A percentile compares a stretch with the other conserved stretches of the same genome.
Conservation (phyloP, 2,113 vertebrate species). For the Ariopsis seemanni region DNA sequence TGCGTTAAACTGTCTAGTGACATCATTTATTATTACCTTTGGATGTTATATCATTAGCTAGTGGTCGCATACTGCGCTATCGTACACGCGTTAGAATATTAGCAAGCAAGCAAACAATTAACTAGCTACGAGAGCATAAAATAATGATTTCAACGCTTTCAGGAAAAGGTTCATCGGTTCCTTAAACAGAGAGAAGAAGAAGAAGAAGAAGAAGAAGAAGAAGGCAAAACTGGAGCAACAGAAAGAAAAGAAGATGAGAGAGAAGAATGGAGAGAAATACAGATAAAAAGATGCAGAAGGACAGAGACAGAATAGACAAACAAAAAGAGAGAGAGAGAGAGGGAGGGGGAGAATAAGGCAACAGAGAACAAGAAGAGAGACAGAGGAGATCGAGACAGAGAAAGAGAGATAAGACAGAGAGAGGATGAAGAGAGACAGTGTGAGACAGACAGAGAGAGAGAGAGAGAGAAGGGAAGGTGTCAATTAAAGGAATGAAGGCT, state of each 20-base stretch:
- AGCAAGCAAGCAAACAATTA: neutral
- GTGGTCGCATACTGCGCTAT: neutral
- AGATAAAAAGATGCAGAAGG: neutral
- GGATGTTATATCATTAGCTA: too few species aligned
- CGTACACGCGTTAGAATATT: neutral
- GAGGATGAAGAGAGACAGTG: neutral
- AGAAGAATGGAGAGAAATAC: neutral
- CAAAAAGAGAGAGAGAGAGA: neutral
- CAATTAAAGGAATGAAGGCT: slow-evolving; percentile 96
- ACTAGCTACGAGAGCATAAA: neutral
- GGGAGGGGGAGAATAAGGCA: neutral
- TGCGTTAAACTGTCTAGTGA: too few species aligned
- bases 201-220: neutral
- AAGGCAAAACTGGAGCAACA: neutral
- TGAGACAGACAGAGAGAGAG: neutral
- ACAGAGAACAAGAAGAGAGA: neutral
- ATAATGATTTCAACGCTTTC: neutral
- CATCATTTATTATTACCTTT: too few species aligned
- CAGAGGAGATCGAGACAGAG: neutral
- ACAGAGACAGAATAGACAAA: neutral
- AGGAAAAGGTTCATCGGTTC: neutral
- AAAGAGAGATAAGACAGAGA: neutral
- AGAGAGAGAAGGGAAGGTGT: slow-evolving; percentile 78
- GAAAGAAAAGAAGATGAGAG: neutral
- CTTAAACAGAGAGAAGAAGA: neutral